Evolutionary conservation across 2,888 invertebrate species (phyloP).

Genomic region (Chaitophorus viminalis): DNA sequence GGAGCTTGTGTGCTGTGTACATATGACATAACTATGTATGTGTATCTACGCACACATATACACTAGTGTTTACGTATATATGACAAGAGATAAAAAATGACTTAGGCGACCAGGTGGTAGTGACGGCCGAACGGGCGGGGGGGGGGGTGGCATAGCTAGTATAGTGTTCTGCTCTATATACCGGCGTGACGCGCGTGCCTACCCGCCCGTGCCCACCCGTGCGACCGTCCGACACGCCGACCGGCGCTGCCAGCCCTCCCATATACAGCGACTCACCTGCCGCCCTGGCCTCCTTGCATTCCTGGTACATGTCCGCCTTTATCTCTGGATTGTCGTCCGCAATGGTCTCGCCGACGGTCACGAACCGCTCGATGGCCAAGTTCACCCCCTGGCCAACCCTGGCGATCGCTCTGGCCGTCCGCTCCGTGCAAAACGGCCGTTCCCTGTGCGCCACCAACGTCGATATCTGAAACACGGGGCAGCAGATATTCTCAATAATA

Average conservation of each 20-base stretch:
- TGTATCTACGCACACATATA: neutral
- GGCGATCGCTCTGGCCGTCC: conserved; percentile 80
- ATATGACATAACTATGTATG: too few relatives aligned
- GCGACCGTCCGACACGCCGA: neutral
- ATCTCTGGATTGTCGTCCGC: conserved; percentile 98
- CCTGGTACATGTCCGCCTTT: conserved; percentile 94
- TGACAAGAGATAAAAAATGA: conserved; percentile 39
- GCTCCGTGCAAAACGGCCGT: conserved; percentile 71
- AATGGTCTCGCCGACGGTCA: conserved; percentile 97
- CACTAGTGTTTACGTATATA: neutral
- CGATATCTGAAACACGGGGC: conserved; percentile 78
- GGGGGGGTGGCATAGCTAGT: neutral
- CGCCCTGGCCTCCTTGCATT: conserved; percentile 94
- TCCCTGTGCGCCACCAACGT: conserved; percentile 87
- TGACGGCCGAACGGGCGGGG: neutral
- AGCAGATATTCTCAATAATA: neutral
- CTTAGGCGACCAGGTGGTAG: neutral
- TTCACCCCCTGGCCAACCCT: conserved; percentile 96
- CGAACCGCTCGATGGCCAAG: conserved; percentile 96
- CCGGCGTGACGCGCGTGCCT: conserved; percentile 16
- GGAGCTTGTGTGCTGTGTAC: neutral
- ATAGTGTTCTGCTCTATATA: conserved; percentile 19
- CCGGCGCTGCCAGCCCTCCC: neutral
- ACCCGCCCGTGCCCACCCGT: neutral
- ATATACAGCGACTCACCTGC: conserved; percentile 77